Evolutionary conservation across 2,113 vertebrate species (phyloP).

Genomic region (Oreotrochilus melanogaster): DNA sequence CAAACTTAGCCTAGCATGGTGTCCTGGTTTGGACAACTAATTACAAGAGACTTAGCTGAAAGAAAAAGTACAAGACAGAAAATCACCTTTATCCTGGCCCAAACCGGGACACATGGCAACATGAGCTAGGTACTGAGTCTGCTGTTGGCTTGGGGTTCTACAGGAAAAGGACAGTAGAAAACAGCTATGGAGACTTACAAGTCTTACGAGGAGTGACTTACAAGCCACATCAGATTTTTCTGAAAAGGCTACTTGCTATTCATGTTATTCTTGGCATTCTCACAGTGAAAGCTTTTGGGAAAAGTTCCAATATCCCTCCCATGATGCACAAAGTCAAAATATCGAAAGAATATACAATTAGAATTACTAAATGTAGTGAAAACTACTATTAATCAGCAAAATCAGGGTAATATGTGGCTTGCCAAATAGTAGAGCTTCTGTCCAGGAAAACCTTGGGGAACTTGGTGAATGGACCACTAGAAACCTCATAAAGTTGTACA

Average conservation of each 20-base stretch:
- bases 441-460: neutral
- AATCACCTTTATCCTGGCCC: too few species aligned
- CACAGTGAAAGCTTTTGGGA: neutral
- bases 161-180: neutral
- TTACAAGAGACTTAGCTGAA: too few species aligned
- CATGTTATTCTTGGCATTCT: neutral
- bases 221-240: neutral
- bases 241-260: neutral
- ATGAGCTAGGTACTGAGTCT: neutral
- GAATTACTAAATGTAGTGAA: neutral
- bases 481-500: neutral
- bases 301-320: neutral
- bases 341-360: neutral
- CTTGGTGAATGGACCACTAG: neutral
- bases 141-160: neutral
- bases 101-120: too few species aligned
- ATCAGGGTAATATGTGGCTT: rapidly evolving
- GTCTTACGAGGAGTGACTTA: neutral
- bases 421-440: neutral
- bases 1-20: neutral
- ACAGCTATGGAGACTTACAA: neutral
- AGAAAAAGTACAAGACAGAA: too few species aligned
- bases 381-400: neutral
- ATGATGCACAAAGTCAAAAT: neutral
- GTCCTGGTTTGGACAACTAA: too few species aligned